Evolutionary conservation across 2,797 vertebrate genomes (phyloP), one percentile per base, ranked within the genome.

Genomic region (Muscicapa striata): DNA sequence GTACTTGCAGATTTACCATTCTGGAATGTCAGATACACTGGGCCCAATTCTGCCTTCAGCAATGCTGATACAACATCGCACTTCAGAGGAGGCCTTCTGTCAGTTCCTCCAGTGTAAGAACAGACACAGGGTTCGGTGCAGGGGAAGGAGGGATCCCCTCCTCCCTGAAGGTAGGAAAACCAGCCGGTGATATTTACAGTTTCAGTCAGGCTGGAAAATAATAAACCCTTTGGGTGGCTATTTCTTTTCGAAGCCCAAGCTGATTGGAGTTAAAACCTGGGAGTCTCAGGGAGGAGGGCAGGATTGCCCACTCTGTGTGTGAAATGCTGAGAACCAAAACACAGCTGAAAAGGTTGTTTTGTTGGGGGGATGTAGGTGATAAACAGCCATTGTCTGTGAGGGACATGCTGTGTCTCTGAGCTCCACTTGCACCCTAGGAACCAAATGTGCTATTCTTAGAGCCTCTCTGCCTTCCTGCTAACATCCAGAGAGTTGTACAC

Each of bases 371-470:
- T 18, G 68, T 22, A n/a, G 78, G 80, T 89, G 69, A 73, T 62
- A 84, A 95, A 77, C 45, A 59, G 43, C 78, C 58, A 38, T 85
- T 82, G 74, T 87, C 72, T 66, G 81, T 54, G 80, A 55, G 94
- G 89, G 89, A 84, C 68, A 30, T 4, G 4, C 27, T 62, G 66
- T 38, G 81, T 70, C 80, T 85, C 91, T 63, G 77, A 80, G 85
- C 87, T 78, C 49, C 38, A 2, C 51, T 81, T 55, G 93, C 43
- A 4, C 78, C 51, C 10, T 15, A 75, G 88, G 91, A 94, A 83
- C 89, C 86, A 49, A 94, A 58, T 13, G 63, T 32, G 80, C 93
- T 95, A 84, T 96, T 96, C 94, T 93, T 94, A 55, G 95, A 94
- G 89, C 89, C 89, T 79, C 82, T 22, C 86, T 1, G 15, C 92